Conservation (phyloP, 2,888 invertebrate species). For the Ganaspis brasiliensis region DNA sequence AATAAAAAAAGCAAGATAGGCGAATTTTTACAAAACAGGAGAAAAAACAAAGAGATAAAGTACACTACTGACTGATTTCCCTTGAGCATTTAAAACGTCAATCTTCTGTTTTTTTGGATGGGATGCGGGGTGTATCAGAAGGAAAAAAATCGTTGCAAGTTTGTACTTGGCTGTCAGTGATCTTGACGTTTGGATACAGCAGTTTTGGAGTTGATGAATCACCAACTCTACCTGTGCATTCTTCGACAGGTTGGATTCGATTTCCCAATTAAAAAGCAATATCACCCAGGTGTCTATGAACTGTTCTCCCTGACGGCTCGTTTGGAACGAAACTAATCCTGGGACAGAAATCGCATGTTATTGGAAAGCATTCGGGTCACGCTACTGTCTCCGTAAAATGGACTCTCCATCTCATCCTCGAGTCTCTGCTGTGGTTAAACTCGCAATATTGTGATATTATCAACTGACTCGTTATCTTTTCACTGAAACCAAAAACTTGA, state of each 20-base stretch:
- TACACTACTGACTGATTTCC: background rate
- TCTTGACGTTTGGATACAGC: conserved; percentile 29
- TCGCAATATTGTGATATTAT: conserved; percentile 29
- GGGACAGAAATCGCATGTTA: conserved; percentile 61
- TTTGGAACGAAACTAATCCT: conserved; percentile 57
- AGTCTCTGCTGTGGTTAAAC: conserved; percentile 8
- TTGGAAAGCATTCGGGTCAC: conserved; percentile 53
- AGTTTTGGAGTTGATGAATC: conserved; percentile 52
- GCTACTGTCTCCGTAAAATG: conserved; percentile 41
- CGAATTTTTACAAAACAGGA: conserved; percentile 36
- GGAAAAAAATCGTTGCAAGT: conserved; percentile 17
- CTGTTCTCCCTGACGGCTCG: conserved; percentile 54
- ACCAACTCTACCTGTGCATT: conserved; percentile 53
- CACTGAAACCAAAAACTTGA: background rate
- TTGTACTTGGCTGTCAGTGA: conserved; percentile 25
- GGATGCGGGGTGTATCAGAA: background rate
- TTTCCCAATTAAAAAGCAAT: conserved; percentile 66
- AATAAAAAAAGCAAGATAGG: background rate
- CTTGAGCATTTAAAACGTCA: background rate
- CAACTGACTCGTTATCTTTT: background rate
- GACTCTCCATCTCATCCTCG: conserved; percentile 34
- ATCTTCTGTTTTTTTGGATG: background rate
- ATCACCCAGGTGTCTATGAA: conserved; percentile 57
- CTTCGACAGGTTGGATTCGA: conserved; percentile 54
- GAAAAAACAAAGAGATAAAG: background rate